phyloP scores from a whole-genome alignment of 2,888 invertebrate species.

The Congeria kusceri region DNA sequence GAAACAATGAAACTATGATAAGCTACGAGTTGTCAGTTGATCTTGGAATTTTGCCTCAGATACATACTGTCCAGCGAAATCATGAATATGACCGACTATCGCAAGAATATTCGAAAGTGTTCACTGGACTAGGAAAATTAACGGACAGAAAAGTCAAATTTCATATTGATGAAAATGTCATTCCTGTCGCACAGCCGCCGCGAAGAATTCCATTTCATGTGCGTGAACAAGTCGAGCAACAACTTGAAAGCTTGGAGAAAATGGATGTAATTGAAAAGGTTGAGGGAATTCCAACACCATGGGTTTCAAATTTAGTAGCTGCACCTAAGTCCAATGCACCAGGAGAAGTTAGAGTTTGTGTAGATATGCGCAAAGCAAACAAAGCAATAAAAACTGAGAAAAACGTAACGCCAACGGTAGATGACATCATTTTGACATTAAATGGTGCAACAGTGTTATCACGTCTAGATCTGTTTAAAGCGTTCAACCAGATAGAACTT shows the following conservation, averaged over 20 bases:
- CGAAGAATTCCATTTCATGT: constrained; percentile 65
- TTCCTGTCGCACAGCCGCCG: constrained; percentile 51
- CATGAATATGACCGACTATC: neutral
- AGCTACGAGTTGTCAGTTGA: constrained; percentile 18
- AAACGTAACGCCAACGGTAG: constrained; percentile 53
- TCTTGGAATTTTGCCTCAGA: constrained; percentile 15
- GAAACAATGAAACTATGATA: constrained; percentile 1
- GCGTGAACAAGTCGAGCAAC: constrained; percentile 57
- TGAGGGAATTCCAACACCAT: constrained; percentile 74
- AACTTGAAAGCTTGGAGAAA: constrained; percentile 61
- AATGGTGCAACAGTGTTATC: constrained; percentile 62
- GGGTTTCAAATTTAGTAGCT: constrained; percentile 68
- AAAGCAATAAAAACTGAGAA: constrained; percentile 20
- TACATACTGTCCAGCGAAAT: neutral
- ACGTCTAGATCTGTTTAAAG: constrained; percentile 53
- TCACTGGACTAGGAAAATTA: constrained; percentile 45
- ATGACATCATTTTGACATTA: constrained; percentile 58
- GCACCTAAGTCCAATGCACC: constrained; percentile 63
- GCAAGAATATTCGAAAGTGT: constrained; percentile 11
- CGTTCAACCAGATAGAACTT: constrained; percentile 66
- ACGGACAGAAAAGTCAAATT: constrained; percentile 42
- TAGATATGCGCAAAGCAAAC: constrained; percentile 65
- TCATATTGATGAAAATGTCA: constrained; percentile 54
- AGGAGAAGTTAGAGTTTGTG: constrained; percentile 60
- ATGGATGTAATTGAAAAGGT: no score